Evolutionary conservation across 1,140 invertebrate genomes (phyloP), one percentile per base, ranked within the genome.

Genomic region (Phymorhynchus buccinoides): DNA sequence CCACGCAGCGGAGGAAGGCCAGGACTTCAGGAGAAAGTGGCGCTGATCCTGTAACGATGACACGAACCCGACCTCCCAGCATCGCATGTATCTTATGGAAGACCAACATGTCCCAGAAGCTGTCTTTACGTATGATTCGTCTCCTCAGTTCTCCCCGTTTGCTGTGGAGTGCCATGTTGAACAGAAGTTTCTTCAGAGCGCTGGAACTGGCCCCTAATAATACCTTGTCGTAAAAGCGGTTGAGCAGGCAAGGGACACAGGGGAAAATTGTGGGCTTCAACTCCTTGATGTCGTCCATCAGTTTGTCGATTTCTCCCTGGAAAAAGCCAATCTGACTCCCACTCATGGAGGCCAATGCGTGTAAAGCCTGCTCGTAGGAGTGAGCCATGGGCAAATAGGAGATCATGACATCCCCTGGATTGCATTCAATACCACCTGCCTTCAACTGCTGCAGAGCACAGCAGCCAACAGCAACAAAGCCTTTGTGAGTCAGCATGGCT

Each of bases 351-450:
- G n/a, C n/a, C n/a, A n/a, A n/a, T 88, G 91, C 91, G 89, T 92
- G 90, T 71, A 91, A 88, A 44, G 94, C 87, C 44, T 93, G 89
- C 87, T 94, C 94, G 86, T 99, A 95, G 97, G 99, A 99, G 92
- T 99, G 98, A 78, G 98, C 98, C 88, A 99, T 93, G 3, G 98
- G 98, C 86, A 99, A 94, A 93, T 99, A 99, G 80, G 97, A 99
- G 73, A 99, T 89, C 73, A 96, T 62, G 30, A 87, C 48, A 86
- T 91, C 91, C 52, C 86, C 87, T 48, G 85, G n/a, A 30, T 41
- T 80, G 12, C 91, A 79, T 12, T 56, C 75, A 48, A 86, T 14
- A 35, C 88, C 89, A 83, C 83, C 86, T 12, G 84, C 77, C n/a
- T n/a, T n/a, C 37, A n/a, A n/a, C n/a, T n/a, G n/a, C n/a, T n/a